Base-by-base conservation (phyloP, 1,140 invertebrate species). In the Lepidurus arcticus region DNA sequence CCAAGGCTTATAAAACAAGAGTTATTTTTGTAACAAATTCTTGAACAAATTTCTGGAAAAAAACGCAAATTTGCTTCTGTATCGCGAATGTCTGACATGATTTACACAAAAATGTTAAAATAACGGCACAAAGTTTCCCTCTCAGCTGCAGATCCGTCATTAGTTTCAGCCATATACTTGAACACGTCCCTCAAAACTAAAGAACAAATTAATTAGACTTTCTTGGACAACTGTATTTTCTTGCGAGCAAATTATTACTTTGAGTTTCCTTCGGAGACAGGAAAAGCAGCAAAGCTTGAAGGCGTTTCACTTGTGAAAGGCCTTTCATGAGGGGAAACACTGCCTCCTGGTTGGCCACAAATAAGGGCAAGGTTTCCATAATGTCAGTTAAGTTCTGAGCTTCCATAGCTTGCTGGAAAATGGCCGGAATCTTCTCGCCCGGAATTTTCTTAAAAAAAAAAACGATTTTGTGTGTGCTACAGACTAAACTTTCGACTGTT, bases 371-470 rank as follows among this genome's bases (percentile, higher is more conserved):
- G 76, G 82, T 80, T 8, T 75, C 79, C 21, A 85, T 53, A 74
- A 86, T 82, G 16, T 82, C 83, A 4, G 82, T 79, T n/a, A 86
- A 80, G 24, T 85, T 81, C 75, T 84, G 82, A 73, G 82, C 80
- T 80, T 86, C 85, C 34, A 86, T 79, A 74, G 81, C 82, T 76
- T 85, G 79, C 73, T 83, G 83, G 82, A 86, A 84, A 42, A 86
- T 73, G 16, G 82, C 26, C 9, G 79, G 65, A 26, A 78, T n/a
- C 21, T 75, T 78, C 21, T 42, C 42, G 11, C 73, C 73, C 42
- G 44, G 73, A 75, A 80, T 80, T 74, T 75, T 43, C 77, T 79
- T 73, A 5, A 1, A 79, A 13, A 65, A 42, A 78, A 74, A 13
- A 42, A 78, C 26, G 7, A 73, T 16, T 26, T 26, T 74, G 0